These are phyloP conservation scores for Leucophora obtusa DNA, from an alignment of 2,888 invertebrate species.

Conservation along the genomic window DNA sequence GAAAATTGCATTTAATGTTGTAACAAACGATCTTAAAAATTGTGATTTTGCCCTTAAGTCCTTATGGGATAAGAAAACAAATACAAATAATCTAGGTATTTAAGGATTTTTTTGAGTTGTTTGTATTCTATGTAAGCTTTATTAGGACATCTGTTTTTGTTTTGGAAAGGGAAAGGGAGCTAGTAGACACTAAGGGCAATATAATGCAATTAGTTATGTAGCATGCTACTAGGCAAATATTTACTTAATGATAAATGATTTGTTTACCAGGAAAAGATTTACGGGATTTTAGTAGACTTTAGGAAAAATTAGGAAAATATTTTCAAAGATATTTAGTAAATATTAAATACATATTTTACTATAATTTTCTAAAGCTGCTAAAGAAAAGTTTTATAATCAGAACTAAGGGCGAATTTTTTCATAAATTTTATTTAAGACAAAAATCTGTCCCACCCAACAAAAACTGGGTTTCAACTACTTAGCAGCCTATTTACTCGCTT, in stretches of 20 bases:
- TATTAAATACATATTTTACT: too few species aligned
- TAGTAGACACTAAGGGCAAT: slow-evolving; percentile 10
- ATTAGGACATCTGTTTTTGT: background rate
- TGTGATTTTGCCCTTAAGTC: slow-evolving; percentile 27
- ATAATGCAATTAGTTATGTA: slow-evolving; percentile 37
- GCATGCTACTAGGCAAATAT: slow-evolving; percentile 29
- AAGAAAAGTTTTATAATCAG: too few species aligned
- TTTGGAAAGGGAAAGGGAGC: background rate
- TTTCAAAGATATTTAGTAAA: background rate
- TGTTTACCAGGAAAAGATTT: background rate
- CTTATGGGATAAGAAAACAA: slow-evolving; percentile 26
- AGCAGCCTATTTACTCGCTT: too few species aligned
- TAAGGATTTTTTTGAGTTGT: background rate
- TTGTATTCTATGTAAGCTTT: background rate
- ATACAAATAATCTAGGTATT: slow-evolving; percentile 42
- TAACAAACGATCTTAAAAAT: slow-evolving; percentile 1
- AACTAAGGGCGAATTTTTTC: too few species aligned
- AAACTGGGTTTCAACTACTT: too few species aligned
- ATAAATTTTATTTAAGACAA: too few species aligned
- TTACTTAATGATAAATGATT: slow-evolving; percentile 15
- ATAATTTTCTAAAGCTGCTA: too few species aligned
- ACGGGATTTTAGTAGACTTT: background rate
- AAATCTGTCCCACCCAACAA: too few species aligned
- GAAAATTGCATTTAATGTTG: background rate
- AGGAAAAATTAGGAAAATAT: background rate